Evolutionary conservation across 2,113 vertebrate species (phyloP).

Genomic region (Vicugna pacos): DNA sequence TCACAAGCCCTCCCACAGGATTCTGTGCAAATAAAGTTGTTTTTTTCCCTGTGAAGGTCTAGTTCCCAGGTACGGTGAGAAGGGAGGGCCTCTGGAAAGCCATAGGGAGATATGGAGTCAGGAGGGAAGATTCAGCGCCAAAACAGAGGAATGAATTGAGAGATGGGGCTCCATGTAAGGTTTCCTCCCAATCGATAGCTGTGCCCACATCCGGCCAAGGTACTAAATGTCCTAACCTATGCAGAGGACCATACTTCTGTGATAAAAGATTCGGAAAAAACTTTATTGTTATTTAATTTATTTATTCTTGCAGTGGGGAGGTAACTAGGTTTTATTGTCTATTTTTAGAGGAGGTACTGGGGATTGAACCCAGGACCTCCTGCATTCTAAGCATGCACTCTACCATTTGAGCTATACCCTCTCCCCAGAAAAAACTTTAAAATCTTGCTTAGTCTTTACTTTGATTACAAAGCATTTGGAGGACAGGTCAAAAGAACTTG

Average conservation of each 20-base stretch:
- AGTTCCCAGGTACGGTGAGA: not conserved
- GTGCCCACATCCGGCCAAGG: not conserved
- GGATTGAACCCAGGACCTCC: too few relatives aligned
- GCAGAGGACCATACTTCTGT: not conserved
- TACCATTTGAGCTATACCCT: too few relatives aligned
- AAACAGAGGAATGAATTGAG: not conserved
- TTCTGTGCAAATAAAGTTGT: not conserved
- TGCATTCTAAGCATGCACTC: too few relatives aligned
- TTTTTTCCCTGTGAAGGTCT: not conserved
- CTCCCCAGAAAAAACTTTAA: not conserved
- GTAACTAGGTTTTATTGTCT: too few relatives aligned
- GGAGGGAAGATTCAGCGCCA: not conserved
- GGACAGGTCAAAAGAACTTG: not conserved
- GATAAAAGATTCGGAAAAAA: not conserved
- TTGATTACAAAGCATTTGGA: not conserved
- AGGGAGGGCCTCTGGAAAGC: not conserved
- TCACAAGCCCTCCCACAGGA: not conserved
- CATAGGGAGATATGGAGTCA: not conserved
- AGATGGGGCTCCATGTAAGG: not conserved
- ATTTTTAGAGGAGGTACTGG: too few relatives aligned
- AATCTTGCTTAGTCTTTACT: not conserved
- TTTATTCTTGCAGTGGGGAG: too few relatives aligned
- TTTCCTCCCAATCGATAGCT: not conserved
- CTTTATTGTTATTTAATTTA: too few relatives aligned
- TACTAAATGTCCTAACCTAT: not conserved